Evolutionary conservation across 2,797 vertebrate species (phyloP).

Genomic region (Galagoides demidoff): DNA sequence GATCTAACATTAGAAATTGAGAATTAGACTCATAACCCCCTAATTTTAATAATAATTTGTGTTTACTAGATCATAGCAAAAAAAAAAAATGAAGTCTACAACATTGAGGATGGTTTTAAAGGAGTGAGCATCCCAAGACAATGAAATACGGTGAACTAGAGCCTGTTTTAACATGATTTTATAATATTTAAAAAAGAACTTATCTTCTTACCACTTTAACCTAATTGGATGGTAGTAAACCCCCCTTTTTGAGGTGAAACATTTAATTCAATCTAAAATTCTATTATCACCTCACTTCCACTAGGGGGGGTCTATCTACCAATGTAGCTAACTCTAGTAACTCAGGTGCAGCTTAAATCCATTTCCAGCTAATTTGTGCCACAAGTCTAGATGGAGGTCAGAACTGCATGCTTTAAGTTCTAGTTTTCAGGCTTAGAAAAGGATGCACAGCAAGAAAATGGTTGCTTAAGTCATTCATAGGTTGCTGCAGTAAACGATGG

Average conservation of each 20-base stretch:
- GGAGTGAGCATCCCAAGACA: not conserved
- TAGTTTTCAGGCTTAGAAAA: constrained; percentile 37
- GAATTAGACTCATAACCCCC: not conserved
- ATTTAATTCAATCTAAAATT: constrained; percentile 56
- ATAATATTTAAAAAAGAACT: not conserved
- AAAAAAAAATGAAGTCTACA: constrained; percentile 30
- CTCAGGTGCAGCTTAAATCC: constrained; percentile 42
- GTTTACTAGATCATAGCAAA: not conserved
- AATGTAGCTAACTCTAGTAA: constrained; percentile 34
- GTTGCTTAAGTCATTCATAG: constrained; percentile 2
- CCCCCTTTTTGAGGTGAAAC: constrained; percentile 35
- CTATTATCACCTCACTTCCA: constrained; percentile 61
- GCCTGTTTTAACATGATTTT: constrained; percentile 22
- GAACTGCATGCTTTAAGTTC: constrained; percentile 35
- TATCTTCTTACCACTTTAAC: not conserved
- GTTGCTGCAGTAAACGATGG: not conserved
- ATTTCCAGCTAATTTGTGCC: constrained; percentile 27
- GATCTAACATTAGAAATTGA: constrained; percentile 47
- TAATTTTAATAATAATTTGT: constrained; percentile 18
- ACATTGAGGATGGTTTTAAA: constrained; percentile 31
- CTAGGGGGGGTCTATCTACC: constrained; percentile 56
- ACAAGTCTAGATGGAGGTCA: constrained; percentile 3
- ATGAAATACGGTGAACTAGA: constrained; percentile 22
- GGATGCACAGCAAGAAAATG: not conserved
- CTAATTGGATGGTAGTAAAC: not conserved